Conservation (phyloP, 2,113 vertebrate genomes). For the Xenotilapia leptura region DNA sequence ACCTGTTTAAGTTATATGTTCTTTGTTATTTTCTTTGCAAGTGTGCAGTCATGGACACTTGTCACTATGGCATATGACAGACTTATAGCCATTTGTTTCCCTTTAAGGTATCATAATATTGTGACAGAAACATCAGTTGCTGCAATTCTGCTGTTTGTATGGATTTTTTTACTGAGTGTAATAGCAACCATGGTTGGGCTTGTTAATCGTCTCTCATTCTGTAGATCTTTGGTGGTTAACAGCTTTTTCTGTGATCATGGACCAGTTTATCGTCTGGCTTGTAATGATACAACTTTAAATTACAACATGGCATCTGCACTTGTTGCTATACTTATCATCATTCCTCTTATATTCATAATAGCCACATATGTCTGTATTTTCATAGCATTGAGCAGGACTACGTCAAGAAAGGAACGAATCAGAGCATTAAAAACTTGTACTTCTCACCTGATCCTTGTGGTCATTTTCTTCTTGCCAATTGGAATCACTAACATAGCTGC, state of each 20-base stretch:
- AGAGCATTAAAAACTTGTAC: not conserved
- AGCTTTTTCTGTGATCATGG: constrained; percentile 60
- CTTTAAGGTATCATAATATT: constrained; percentile 25
- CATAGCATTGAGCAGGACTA: constrained; percentile 15
- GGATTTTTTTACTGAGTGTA: not conserved
- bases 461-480: not conserved
- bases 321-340: fast-evolving
- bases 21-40: constrained; percentile 26
- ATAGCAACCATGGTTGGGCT: not conserved
- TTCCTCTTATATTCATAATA: not conserved
- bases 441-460: not conserved
- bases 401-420: not conserved
- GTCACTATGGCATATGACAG: constrained; percentile 56
- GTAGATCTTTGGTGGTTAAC: constrained; percentile 41
- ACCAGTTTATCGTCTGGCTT: constrained; percentile 35
- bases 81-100: constrained; percentile 57
- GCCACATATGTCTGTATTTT: constrained; percentile 14
- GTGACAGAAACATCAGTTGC: fast-evolving
- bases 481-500: not conserved
- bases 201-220: constrained; percentile 56
- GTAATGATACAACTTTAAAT: constrained; percentile 31
- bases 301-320: not conserved
- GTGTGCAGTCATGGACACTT: constrained; percentile 54
- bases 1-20: not conserved
- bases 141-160: constrained; percentile 7